A percentile compares a stretch with the other conserved stretches of the same genome.
Conservation (phyloP, 2,797 vertebrate species). For the Xenops minutus region DNA sequence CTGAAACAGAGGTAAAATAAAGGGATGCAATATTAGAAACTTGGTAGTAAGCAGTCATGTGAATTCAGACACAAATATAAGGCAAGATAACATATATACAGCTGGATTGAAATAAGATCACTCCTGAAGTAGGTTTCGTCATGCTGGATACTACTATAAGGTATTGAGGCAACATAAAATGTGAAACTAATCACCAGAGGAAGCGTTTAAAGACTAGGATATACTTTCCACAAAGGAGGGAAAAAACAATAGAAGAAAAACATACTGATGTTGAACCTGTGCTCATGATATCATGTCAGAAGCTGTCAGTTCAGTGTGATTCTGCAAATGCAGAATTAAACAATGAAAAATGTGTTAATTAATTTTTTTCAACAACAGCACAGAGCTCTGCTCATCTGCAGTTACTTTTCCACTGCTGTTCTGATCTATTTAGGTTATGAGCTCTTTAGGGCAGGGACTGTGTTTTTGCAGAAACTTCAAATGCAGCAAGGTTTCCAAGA, state of each 20-base stretch:
- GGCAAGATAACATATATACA: not conserved
- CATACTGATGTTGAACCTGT: rapidly evolving
- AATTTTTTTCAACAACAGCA: not conserved
- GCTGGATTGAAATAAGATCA: not conserved
- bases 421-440: not conserved
- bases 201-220: not conserved
- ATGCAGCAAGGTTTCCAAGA: not conserved
- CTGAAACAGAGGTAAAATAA: not conserved
- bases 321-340: not conserved
- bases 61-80: not conserved
- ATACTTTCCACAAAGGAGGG: not conserved
- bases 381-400: not conserved
- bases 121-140: not conserved
- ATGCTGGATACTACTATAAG: not conserved
- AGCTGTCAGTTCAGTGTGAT: not conserved
- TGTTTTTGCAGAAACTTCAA: not conserved
- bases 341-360: not conserved
- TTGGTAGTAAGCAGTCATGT: not conserved
- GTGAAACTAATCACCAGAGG: not conserved
- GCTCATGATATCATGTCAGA: not conserved
- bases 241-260: not conserved
- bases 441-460: not conserved
- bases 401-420: not conserved
- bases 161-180: not conserved
- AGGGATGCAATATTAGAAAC: not conserved